Percentiles rank a stretch among this genome's conserved stretches.
These are phyloP conservation scores for Parnassius glacialis DNA, from an alignment of 2,888 invertebrate species.

Conservation along the genomic window DNA sequence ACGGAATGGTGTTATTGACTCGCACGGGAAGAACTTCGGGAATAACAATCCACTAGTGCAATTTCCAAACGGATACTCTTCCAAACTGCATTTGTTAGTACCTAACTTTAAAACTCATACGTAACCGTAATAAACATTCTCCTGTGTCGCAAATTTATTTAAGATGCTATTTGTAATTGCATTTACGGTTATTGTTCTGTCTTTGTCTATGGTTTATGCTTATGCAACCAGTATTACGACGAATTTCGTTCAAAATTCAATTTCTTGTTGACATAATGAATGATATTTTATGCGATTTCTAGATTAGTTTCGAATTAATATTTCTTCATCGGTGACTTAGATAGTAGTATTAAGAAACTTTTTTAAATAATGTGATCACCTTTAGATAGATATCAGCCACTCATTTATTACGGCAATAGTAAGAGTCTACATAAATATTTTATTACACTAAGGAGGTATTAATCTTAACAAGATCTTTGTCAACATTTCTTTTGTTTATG, in stretches of 20 bases:
- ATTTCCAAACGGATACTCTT: conserved; percentile 35
- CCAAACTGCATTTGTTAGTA: conserved; percentile 38
- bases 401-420: too few relatives aligned
- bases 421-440: too few relatives aligned
- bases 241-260: not conserved
- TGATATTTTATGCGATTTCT: too few relatives aligned
- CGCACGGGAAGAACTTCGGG: conserved; percentile 50
- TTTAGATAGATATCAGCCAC: too few relatives aligned
- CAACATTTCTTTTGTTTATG: too few relatives aligned
- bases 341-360: too few relatives aligned
- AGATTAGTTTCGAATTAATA: too few relatives aligned
- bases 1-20: conserved; percentile 74
- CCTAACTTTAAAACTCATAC: conserved; percentile 40
- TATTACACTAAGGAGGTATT: too few relatives aligned
- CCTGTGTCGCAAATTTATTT: conserved; percentile 30
- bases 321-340: too few relatives aligned
- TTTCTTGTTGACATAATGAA: not conserved
- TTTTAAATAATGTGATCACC: too few relatives aligned
- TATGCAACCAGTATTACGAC: not conserved
- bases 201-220: not conserved
- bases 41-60: conserved; percentile 52
- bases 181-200: conserved; percentile 12
- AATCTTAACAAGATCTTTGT: too few relatives aligned
- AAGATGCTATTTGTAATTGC: conserved; percentile 20
- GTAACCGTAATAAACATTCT: conserved; percentile 37